phyloP scores from a whole-genome alignment of 2,113 vertebrate species.

The Atrichornis clamosus region DNA sequence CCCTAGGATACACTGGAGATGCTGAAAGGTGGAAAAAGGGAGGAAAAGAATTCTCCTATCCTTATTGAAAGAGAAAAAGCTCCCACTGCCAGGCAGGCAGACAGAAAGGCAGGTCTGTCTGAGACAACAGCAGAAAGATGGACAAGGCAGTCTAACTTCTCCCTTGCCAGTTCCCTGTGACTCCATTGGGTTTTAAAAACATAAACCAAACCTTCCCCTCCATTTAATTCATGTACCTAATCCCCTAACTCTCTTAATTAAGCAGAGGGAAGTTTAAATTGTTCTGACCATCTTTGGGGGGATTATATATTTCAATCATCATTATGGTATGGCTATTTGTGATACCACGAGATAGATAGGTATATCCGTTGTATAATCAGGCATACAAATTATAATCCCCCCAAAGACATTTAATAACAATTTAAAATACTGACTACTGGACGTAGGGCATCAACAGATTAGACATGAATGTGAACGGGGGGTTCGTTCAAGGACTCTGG shows the following conservation, averaged over 20 bases:
- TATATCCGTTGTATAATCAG: slow-evolving; percentile 73
- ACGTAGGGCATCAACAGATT: slow-evolving; percentile 56
- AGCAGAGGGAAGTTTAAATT: slow-evolving; percentile 73
- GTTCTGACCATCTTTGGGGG: slow-evolving; percentile 78
- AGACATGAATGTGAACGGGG: neutral
- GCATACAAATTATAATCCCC: slow-evolving; percentile 76
- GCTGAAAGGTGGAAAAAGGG: neutral
- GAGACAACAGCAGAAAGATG: neutral
- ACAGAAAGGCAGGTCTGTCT: neutral
- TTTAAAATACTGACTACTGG: slow-evolving; percentile 62
- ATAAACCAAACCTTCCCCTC: slow-evolving; percentile 29
- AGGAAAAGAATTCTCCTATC: neutral
- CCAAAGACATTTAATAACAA: slow-evolving; percentile 71
- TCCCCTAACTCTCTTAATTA: slow-evolving; percentile 73
- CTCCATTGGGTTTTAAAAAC: slow-evolving; percentile 28
- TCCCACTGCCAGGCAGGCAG: neutral
- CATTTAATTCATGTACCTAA: slow-evolving; percentile 63
- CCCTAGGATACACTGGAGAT: neutral
- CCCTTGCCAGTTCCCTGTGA: neutral
- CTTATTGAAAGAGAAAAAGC: fast-evolving
- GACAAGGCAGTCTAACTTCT: neutral
- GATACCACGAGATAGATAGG: slow-evolving; percentile 65
- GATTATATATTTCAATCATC: slow-evolving; percentile 81
- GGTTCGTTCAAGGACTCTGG: slow-evolving; percentile 22
- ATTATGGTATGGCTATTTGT: slow-evolving; percentile 75